These are phyloP conservation scores for Heliconius cydno DNA, from an alignment of 2,888 invertebrate species.

Conservation along the genomic window DNA sequence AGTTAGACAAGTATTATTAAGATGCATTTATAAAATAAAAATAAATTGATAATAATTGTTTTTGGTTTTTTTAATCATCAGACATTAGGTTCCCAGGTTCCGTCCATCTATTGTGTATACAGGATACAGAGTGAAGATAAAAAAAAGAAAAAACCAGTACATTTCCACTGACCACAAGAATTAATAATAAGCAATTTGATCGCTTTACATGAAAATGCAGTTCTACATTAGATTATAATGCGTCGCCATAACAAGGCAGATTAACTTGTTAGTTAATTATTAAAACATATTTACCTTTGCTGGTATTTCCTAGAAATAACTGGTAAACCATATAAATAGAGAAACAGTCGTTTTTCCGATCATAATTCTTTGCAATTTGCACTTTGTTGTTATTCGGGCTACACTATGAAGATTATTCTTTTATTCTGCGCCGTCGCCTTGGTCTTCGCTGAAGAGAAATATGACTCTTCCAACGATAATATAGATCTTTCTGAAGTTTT, in stretches of 20 bases:
- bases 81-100: too few species aligned
- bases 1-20: conserved; percentile 13
- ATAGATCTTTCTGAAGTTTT: conserved; percentile 87
- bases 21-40: conserved; percentile 25
- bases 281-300: conserved; percentile 44
- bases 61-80: background rate
- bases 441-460: conserved; percentile 71
- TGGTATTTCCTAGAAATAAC: conserved; percentile 47
- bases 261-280: conserved; percentile 42
- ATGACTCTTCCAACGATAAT: conserved; percentile 85
- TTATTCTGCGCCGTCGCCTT: conserved; percentile 57
- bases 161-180: conserved; percentile 13
- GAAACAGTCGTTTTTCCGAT: conserved; percentile 40
- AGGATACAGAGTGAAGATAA: too few species aligned
- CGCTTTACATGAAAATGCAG: conserved; percentile 15
- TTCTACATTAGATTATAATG: conserved; percentile 24
- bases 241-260: conserved; percentile 39
- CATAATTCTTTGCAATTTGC: conserved; percentile 31
- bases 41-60: background rate
- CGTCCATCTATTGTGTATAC: too few species aligned
- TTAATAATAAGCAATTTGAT: conserved; percentile 13
- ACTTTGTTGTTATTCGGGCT: conserved; percentile 10
- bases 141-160: too few species aligned
- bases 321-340: conserved; percentile 38
- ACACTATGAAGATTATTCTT: conserved; percentile 35